A percentile compares a stretch with the other conserved stretches of the same genome.
phyloP scores from a whole-genome alignment of 1,140 invertebrate genomes.

The Achatina immaculata region DNA sequence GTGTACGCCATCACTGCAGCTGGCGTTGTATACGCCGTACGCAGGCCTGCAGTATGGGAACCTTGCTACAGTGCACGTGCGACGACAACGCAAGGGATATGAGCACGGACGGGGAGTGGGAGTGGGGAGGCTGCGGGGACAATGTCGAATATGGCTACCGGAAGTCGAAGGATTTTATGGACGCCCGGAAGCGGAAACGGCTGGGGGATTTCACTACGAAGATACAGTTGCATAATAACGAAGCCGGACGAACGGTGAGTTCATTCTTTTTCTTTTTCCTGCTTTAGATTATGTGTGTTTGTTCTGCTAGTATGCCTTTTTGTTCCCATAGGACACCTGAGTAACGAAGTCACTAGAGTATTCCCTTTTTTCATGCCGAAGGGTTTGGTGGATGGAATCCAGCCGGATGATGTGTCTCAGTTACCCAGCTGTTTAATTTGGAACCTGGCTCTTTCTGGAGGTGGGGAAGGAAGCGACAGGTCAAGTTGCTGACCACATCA shows the following conservation, averaged over 20 bases:
- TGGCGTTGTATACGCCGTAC: conserved; percentile 89
- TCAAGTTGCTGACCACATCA: too few relatives aligned
- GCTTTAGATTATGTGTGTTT: conserved; percentile 24
- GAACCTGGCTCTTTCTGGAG: too few relatives aligned
- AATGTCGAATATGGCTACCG: conserved; percentile 95
- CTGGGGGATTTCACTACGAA: conserved; percentile 63
- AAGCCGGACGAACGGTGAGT: conserved; percentile 68
- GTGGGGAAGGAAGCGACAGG: too few relatives aligned
- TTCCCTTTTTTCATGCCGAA: too few relatives aligned
- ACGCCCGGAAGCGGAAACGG: conserved; percentile 81
- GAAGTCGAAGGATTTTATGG: conserved; percentile 93
- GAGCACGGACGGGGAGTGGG: conserved; percentile 85
- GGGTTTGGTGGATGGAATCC: too few relatives aligned
- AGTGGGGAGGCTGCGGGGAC: conserved; percentile 97
- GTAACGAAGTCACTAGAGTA: too few relatives aligned
- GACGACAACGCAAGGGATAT: conserved; percentile 63
- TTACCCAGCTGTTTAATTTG: too few relatives aligned
- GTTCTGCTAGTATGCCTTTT: neutral
- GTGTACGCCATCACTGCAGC: conserved; percentile 90
- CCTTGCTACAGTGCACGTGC: conserved; percentile 66
- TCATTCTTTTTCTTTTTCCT: conserved; percentile 3
- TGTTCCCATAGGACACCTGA: too few relatives aligned
- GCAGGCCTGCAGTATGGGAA: conserved; percentile 79
- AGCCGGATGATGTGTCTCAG: too few relatives aligned
- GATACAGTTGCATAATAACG: conserved; percentile 70